phyloP scores from a whole-genome alignment of 2,888 invertebrate species.

The Alsophila aescularia region DNA sequence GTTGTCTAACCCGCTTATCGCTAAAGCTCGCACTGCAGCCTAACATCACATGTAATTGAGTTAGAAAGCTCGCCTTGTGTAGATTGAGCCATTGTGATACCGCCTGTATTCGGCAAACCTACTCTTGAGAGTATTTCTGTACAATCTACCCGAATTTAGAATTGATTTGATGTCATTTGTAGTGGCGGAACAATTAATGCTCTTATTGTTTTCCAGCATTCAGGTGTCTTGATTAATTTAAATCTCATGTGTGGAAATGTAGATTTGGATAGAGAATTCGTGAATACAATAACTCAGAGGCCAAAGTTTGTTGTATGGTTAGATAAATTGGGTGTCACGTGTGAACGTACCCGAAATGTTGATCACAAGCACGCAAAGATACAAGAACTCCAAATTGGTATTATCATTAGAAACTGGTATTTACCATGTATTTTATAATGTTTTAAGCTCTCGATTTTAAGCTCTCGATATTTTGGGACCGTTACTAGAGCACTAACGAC shows the following conservation, averaged over 20 bases:
- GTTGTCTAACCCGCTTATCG: not conserved
- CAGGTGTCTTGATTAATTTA: slow-evolving; percentile 31
- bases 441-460: no score
- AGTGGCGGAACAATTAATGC: slow-evolving; percentile 37
- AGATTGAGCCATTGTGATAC: slow-evolving; percentile 78
- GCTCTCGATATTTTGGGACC: no score
- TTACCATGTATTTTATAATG: no score
- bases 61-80: slow-evolving; percentile 66
- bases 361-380: no score
- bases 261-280: slow-evolving; percentile 14
- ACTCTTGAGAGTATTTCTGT: slow-evolving; percentile 29
- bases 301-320: not conserved
- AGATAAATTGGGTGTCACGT: not conserved
- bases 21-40: slow-evolving; percentile 22
- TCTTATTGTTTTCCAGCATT: slow-evolving; percentile 26
- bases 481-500: no score
- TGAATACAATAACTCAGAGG: slow-evolving; percentile 13
- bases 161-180: slow-evolving; percentile 59
- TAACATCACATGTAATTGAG: slow-evolving; percentile 60
- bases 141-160: slow-evolving; percentile 43
- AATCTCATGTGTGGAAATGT: slow-evolving; percentile 22
- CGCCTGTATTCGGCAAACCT: slow-evolving; percentile 37
- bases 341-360: not conserved
- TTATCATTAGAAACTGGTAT: no score
- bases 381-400: no score